phyloP scores from a whole-genome alignment of 2,113 vertebrate genomes.

The Aegypius monachus region DNA sequence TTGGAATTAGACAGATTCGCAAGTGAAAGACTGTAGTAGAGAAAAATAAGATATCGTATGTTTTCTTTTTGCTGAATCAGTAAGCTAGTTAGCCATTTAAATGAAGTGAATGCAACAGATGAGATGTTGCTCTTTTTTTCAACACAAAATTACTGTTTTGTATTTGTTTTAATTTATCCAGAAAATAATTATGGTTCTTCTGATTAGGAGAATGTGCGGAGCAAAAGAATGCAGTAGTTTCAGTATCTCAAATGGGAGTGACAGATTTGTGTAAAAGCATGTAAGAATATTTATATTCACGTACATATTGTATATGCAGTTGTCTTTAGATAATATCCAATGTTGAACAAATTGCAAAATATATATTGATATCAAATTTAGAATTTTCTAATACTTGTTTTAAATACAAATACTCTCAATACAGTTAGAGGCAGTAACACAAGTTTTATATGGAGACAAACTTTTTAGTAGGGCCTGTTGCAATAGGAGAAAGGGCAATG shows the following conservation, averaged over 20 bases:
- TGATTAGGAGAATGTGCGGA: not conserved
- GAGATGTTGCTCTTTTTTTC: not conserved
- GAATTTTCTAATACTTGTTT: not conserved
- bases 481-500: not conserved
- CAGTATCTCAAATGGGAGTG: not conserved
- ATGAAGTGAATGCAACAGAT: not conserved
- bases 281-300: not conserved
- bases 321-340: not conserved
- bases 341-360: not conserved
- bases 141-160: not conserved
- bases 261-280: not conserved
- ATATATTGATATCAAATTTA: not conserved
- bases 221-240: not conserved
- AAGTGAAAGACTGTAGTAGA: not conserved
- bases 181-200: not conserved
- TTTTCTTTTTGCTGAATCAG: not conserved
- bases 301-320: not conserved
- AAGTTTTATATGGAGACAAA: not conserved
- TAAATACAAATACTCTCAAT: not conserved
- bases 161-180: not conserved
- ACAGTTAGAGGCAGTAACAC: not conserved
- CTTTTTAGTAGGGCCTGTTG: not conserved
- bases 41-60: not conserved
- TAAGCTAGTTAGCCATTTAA: not conserved
- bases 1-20: not conserved